Conservation (phyloP, 2,113 vertebrate genomes). For the Canis aureus region DNA sequence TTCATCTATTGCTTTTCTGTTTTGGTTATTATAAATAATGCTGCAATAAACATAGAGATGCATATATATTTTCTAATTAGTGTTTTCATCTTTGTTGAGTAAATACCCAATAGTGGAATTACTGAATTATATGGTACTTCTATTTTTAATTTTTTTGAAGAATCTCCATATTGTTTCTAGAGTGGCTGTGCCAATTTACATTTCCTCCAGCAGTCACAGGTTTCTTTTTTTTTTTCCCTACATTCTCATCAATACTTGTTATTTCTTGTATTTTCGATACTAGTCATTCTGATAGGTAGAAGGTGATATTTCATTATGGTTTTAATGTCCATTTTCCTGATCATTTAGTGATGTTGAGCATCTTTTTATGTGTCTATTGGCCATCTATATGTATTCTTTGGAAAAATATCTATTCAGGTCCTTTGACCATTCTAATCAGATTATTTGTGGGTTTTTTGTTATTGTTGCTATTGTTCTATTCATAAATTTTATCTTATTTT, state of each 20-base stretch:
- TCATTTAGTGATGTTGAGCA: not conserved
- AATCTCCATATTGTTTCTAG: not conserved
- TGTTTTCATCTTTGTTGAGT: not conserved
- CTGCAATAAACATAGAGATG: not conserved
- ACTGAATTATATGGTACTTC: not conserved
- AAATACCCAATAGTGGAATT: not conserved
- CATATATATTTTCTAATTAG: not conserved
- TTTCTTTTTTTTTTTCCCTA: not conserved
- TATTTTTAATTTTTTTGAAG: not conserved
- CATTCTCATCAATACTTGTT: not conserved
- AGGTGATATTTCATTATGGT: not conserved
- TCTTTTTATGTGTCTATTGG: not conserved
- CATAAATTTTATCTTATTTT: constrained; percentile 19
- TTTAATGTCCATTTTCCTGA: not conserved
- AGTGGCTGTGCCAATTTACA: not conserved
- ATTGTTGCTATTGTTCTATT: not conserved
- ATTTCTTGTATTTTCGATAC: not conserved
- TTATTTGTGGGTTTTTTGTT: not conserved
- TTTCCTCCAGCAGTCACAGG: not conserved
- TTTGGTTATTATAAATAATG: not conserved
- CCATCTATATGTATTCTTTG: not conserved
- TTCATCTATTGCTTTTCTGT: not conserved
- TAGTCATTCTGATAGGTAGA: not conserved
- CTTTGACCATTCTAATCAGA: not conserved
- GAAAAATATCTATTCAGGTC: not conserved